Percentiles rank a stretch among this genome's conserved stretches.
phyloP scores from a whole-genome alignment of 2,888 invertebrate species.

The Orthosia incerta region DNA sequence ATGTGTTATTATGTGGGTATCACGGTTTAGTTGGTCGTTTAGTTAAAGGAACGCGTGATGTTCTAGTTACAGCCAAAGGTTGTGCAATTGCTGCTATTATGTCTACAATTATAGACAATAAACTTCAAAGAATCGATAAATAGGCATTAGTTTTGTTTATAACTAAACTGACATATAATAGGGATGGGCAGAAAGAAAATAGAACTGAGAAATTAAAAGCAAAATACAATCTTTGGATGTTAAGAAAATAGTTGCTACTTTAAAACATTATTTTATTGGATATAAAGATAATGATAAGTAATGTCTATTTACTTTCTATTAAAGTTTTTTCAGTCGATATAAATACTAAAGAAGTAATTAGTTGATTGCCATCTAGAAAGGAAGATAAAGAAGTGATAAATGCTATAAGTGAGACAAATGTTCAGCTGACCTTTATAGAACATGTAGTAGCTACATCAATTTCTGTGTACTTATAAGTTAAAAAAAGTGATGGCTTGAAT shows the following conservation, averaged over 20 bases:
- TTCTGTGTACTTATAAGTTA: not conserved
- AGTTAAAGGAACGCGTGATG: conserved; percentile 74
- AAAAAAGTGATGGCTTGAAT: not conserved
- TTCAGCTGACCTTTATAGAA: conserved; percentile 43
- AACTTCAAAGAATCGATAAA: conserved; percentile 43
- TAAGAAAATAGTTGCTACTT: not conserved
- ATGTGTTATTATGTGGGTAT: conserved; percentile 84
- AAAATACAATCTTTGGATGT: not conserved
- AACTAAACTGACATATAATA: conserved; percentile 39
- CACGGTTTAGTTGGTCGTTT: conserved; percentile 73
- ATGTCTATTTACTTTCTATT: conserved; percentile 42
- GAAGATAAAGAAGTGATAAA: conserved; percentile 8
- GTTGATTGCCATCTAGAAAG: conserved; percentile 1
- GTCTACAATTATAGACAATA: conserved; percentile 57
- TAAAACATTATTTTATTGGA: conserved; percentile 1
- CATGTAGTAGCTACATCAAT: conserved; percentile 1
- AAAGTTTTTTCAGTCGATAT: conserved; percentile 9
- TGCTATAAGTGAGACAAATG: conserved; percentile 30
- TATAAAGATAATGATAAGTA: conserved; percentile 11
- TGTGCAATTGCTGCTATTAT: conserved; percentile 61
- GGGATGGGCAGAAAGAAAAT: conserved; percentile 20
- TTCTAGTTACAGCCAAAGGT: conserved; percentile 67
- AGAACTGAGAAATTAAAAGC: not conserved
- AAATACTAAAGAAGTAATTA: conserved; percentile 14
- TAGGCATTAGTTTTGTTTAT: conserved; percentile 48